phyloP scores from a whole-genome alignment of 2,113 vertebrate species.

The Agelaius phoeniceus region DNA sequence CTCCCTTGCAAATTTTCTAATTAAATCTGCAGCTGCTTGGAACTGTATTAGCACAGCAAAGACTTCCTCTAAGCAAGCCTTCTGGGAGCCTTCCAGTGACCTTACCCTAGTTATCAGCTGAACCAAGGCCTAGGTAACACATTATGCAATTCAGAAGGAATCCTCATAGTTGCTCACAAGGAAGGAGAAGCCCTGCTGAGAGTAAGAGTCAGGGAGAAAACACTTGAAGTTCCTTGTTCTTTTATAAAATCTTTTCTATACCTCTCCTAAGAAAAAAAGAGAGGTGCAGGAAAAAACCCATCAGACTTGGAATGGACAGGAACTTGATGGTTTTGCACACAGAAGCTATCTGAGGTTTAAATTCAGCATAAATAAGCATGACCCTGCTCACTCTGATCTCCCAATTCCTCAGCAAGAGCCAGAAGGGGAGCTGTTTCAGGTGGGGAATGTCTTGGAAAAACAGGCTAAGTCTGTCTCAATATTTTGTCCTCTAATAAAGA shows the following conservation, averaged over 20 bases:
- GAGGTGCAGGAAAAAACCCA: fast-evolving
- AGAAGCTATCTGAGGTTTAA: background rate
- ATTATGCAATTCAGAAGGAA: background rate
- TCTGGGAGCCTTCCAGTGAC: slow-evolving; percentile 9
- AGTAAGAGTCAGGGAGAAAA: background rate
- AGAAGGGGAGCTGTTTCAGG: background rate
- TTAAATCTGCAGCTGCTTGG: slow-evolving; percentile 4
- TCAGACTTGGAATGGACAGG: background rate
- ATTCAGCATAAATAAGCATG: background rate
- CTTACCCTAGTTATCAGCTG: background rate
- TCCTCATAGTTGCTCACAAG: background rate
- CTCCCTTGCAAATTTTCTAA: background rate
- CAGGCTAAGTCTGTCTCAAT: background rate
- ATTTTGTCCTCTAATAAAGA: background rate
- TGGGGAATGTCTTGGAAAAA: background rate
- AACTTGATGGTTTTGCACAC: background rate
- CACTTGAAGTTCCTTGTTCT: background rate
- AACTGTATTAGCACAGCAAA: background rate
- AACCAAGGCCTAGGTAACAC: background rate
- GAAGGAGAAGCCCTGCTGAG: background rate
- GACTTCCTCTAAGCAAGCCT: background rate
- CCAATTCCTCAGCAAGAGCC: background rate
- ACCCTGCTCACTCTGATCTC: background rate
- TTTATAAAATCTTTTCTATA: background rate
- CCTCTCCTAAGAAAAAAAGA: background rate